Evolutionary conservation across 2,113 vertebrate species (phyloP).

Genomic region (Anarhynchus alexandrinus): DNA sequence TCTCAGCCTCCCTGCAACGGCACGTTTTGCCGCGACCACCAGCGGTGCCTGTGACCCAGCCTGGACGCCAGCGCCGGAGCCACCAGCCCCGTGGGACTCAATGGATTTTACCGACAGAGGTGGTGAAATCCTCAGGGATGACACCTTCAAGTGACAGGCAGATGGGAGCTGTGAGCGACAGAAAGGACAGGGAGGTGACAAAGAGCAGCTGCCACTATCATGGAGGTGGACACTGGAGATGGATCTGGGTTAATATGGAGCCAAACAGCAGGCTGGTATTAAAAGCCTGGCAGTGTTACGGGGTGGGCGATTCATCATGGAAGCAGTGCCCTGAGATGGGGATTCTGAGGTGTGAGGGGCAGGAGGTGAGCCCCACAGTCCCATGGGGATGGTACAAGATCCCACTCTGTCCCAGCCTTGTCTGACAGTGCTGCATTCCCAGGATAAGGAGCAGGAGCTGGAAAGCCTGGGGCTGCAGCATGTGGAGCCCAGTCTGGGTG

Average conservation of each 20-base stretch:
- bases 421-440: neutral
- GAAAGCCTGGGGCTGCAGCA: neutral
- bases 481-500: neutral
- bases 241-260: neutral
- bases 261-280: neutral
- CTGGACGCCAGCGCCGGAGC: neutral
- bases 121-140: rapidly evolving
- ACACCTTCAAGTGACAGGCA: neutral
- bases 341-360: neutral
- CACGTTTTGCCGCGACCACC: rapidly evolving
- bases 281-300: neutral
- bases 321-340: neutral
- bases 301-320: neutral
- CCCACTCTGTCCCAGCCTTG: too few species aligned
- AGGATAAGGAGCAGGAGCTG: neutral
- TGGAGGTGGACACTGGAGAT: neutral
- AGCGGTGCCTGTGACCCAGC: neutral
- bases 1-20: rapidly evolving
- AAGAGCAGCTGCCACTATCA: neutral
- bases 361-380: rapidly evolving
- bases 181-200: neutral
- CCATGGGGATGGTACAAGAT: neutral
- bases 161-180: neutral
- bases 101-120: neutral
- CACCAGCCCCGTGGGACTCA: rapidly evolving